Evolutionary conservation across 1,140 invertebrate species (phyloP), one percentile per base, ranked within the genome.

Genomic region (Drosophila albomicans): DNA sequence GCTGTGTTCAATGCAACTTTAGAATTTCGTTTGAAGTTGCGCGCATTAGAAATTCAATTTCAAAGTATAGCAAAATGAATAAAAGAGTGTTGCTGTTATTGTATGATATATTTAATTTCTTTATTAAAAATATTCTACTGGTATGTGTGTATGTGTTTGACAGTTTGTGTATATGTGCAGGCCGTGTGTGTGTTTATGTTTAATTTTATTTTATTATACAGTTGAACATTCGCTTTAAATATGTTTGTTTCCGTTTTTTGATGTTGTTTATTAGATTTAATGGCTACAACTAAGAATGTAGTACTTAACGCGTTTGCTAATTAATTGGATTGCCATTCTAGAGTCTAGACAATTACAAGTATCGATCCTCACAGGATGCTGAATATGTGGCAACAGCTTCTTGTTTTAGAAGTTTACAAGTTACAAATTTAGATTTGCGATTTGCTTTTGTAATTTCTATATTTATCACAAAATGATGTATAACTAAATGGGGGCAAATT

Each of bases 81-180:
- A 4, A 43, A 43, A 13, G 3, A n/a, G 0, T 13, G 5, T 13
- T 13, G 41, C 11, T 38, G 35, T 38, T 38, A 38, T 38, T 38
- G 41, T 43, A 43, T 43, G 41, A 43, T 43, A 65, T 79, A 67
- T 57, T 69, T 66, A 15, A 59, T 46, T 49, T 85, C 58, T 75
- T 85, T 86, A 85, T 78, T 85, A 75, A 75, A 81, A 81, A 75
- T 86, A 78, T 61, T 63, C 78, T 85, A 78, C 62, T 58, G 59
- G 52, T 13, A 57, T 56, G 30, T 57, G 20, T 25, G 20, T 25
- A 25, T 25, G 20, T 15, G 41, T 6, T 38, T 51, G 63, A 30
- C 20, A 25, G 3, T 13, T 49, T 64, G 63, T 59, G 38, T 68
- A n/a, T 69, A 35, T 64, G 32, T 57, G 32, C 35, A 20, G 8